A percentile compares a stretch with the other conserved stretches of the same genome.
These are phyloP conservation scores for Auanema freiburgensis DNA, from an alignment of 2,888 invertebrate genomes.

Conservation along the genomic window DNA sequence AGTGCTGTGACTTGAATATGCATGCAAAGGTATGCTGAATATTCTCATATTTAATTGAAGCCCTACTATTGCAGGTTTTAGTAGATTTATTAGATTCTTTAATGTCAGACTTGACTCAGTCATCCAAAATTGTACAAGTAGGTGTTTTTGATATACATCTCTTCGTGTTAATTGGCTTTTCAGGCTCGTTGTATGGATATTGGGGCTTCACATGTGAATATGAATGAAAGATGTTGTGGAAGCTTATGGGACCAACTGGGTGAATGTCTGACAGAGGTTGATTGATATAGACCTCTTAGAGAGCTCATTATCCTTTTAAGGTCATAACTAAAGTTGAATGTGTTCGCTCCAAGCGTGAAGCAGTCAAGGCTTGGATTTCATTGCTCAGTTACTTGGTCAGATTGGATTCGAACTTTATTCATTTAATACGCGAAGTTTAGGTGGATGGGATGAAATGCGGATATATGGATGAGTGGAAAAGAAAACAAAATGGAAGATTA, in stretches of 20 bases:
- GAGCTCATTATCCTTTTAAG: constrained; percentile 13
- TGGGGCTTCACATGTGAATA: constrained; percentile 52
- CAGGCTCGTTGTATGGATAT: constrained; percentile 54
- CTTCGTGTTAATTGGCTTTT: not conserved
- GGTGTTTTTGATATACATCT: not conserved
- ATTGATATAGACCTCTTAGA: not conserved
- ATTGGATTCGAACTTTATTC: not conserved
- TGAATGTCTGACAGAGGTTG: constrained; percentile 56
- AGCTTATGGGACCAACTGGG: constrained; percentile 60
- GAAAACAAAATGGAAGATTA: constrained; percentile 26
- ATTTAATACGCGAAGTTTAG: constrained; percentile 16
- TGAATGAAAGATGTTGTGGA: constrained; percentile 50
- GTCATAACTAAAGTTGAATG: constrained; percentile 56
- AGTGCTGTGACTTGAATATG: constrained; percentile 23
- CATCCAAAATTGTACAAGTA: constrained; percentile 50
- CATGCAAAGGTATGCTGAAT: constrained; percentile 17
- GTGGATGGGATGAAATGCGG: constrained; percentile 56
- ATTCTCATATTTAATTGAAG: not conserved
- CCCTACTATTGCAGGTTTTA: constrained; percentile 27
- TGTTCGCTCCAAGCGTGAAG: constrained; percentile 60
- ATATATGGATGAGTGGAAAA: constrained; percentile 53
- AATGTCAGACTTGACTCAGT: constrained; percentile 52
- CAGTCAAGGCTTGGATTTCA: constrained; percentile 59
- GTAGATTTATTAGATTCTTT: constrained; percentile 54
- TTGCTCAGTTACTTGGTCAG: constrained; percentile 54